These are phyloP conservation scores for Chymomyza amoena DNA, from an alignment of 2,888 invertebrate genomes.

Conservation along the genomic window DNA sequence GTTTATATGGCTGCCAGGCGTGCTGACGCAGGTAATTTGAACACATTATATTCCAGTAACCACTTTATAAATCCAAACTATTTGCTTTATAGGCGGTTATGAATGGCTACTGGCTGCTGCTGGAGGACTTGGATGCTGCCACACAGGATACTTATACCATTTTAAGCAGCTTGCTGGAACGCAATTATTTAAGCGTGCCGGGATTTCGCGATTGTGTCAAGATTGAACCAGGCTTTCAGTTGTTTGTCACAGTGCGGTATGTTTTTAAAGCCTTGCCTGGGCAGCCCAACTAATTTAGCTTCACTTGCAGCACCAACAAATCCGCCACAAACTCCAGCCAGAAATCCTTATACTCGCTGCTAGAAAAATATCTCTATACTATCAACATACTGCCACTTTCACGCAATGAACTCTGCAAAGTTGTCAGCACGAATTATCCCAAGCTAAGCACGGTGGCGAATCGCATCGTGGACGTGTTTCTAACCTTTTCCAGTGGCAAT, in stretches of 20 bases:
- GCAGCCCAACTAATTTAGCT: not conserved
- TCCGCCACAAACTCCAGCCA: conserved; percentile 73
- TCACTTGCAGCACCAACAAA: conserved; percentile 73
- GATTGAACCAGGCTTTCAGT: conserved; percentile 91
- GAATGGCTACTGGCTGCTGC: conserved; percentile 92
- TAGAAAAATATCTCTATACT: conserved; percentile 90
- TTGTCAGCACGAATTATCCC: conserved; percentile 86
- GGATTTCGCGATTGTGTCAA: conserved; percentile 91
- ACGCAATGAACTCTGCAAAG: conserved; percentile 85
- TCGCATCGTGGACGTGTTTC: conserved; percentile 90
- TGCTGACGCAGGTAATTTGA: conserved; percentile 86
- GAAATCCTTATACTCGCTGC: conserved; percentile 83
- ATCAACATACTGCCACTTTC: conserved; percentile 90
- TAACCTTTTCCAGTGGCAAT: conserved; percentile 87
- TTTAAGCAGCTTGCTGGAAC: conserved; percentile 90
- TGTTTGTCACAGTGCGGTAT: conserved; percentile 94
- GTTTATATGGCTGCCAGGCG: conserved; percentile 98
- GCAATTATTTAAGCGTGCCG: conserved; percentile 89
- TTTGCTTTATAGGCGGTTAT: conserved; percentile 82
- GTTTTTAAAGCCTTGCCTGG: not conserved
- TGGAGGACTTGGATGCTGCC: conserved; percentile 97
- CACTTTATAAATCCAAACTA: not conserved
- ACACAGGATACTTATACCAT: conserved; percentile 95
- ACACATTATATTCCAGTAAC: not conserved
- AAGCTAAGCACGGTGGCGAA: conserved; percentile 85